Evolutionary conservation across 2,113 vertebrate species (phyloP), one percentile per base, ranked within the genome.

Genomic region (Thunnus maccoyii): DNA sequence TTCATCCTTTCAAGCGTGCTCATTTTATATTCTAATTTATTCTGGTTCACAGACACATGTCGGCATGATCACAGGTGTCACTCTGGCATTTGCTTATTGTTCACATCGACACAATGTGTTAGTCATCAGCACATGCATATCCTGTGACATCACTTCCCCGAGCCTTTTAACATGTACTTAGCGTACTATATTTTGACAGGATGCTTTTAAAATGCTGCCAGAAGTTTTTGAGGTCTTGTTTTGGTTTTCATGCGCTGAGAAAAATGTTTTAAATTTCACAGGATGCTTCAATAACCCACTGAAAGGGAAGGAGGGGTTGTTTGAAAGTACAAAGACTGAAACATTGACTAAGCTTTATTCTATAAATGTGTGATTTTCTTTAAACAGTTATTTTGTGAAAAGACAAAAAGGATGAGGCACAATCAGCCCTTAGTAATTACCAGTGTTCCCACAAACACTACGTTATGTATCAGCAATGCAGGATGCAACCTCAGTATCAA

Each of bases 61-160:
- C 56, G 25, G 41, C 74, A 79, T 0, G 18, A 85, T 88, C 85
- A 71, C 86, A 88, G 87, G 91, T 90, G 92, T 88, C 87, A 62
- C 27, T 70, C 61, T 63, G 65, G 72, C 54, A 20, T 47, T 72
- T 72, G 78, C 81, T 78, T 78, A 76, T 85, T 83, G 77, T 86
- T 66, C 71, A 76, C 60, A 82, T 83, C 16, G 16, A 57, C 80
- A 25, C 88, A 92, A 90, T 91, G 81, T 92, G 91, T 91, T 92
- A 86, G 76, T 85, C 85, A 92, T 94, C 90, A 88, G 76, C 46
- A 41, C 89, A 91, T 93, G 72, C 87, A 76, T 85, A 70, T 87
- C 82, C 80, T 65, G 75, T 92, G 91, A 94, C 91, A 89, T 94
- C 91, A 94, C 86, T 81, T 91, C 83, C 82, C 80, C 22, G 11